These are phyloP conservation scores for Cordilura impudica DNA, from an alignment of 2,888 invertebrate genomes.

Conservation along the genomic window DNA sequence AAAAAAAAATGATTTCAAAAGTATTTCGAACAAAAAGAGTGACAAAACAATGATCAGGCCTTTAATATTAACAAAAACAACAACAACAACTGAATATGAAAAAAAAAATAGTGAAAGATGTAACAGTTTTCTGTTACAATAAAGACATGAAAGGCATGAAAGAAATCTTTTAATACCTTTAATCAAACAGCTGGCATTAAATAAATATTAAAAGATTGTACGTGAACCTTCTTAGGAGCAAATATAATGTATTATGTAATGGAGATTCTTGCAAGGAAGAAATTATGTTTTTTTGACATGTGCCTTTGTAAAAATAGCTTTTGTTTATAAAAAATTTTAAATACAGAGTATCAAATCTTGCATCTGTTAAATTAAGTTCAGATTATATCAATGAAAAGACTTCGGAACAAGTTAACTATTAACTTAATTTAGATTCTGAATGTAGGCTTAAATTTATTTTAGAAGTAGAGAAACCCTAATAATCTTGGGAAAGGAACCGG, in stretches of 20 bases:
- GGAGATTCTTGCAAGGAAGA: neutral
- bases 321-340: no score
- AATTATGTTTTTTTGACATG: neutral
- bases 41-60: slow-evolving; percentile 56
- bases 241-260: neutral
- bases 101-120: neutral
- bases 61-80: neutral
- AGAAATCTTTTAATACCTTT: slow-evolving; percentile 26
- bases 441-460: no score
- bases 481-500: no score
- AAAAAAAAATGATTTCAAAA: slow-evolving; percentile 37
- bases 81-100: neutral
- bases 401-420: no score
- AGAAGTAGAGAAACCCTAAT: no score
- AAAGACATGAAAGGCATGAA: neutral
- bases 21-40: slow-evolving; percentile 27
- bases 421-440: no score
- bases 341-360: no score
- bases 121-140: slow-evolving; percentile 17
- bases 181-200: slow-evolving; percentile 45
- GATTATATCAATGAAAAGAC: no score
- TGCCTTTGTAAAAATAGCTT: neutral
- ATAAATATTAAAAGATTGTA: neutral
- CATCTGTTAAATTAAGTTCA: no score
- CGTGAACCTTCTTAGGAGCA: neutral